Conservation (phyloP, 2,113 vertebrate genomes). For the Anolis carolinensis region DNA sequence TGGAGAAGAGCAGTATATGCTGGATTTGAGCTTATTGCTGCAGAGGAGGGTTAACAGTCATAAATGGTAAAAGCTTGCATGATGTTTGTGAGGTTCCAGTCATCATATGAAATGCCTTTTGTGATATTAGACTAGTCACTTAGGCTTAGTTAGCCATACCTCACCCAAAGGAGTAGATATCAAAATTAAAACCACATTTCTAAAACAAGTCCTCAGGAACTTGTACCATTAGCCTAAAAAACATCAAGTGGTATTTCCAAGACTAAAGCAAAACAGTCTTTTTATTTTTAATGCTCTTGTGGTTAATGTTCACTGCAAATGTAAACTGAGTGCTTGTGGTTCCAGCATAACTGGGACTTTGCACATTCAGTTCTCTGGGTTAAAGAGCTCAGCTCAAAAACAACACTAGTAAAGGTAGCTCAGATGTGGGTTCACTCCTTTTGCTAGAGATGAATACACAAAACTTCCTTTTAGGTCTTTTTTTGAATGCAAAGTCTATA, state of each 20-base stretch:
- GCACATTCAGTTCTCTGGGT: neutral
- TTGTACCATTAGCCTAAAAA: neutral
- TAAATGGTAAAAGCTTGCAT: too few species aligned
- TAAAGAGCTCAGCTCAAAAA: neutral
- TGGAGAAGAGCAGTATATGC: too few species aligned
- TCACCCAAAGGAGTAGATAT: neutral
- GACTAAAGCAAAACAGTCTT: too few species aligned
- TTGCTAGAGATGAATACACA: neutral
- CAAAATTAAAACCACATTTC: neutral
- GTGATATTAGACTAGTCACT: too few species aligned
- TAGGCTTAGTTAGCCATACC: too few species aligned
- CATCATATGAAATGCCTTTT: too few species aligned
- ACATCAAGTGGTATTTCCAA: neutral
- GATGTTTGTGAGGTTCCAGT: too few species aligned
- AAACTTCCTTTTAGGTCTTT: neutral
- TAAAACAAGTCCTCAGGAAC: neutral
- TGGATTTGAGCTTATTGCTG: too few species aligned
- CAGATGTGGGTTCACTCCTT: neutral
- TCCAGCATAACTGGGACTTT: constrained; percentile 6
- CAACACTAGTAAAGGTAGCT: neutral
- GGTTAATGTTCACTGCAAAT: constrained; percentile 8
- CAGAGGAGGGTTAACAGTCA: too few species aligned
- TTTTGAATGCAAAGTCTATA: neutral
- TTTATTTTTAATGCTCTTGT: neutral
- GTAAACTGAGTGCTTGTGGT: neutral